Conservation (phyloP, 2,113 vertebrate species). For the Psephotus haematonotus region DNA sequence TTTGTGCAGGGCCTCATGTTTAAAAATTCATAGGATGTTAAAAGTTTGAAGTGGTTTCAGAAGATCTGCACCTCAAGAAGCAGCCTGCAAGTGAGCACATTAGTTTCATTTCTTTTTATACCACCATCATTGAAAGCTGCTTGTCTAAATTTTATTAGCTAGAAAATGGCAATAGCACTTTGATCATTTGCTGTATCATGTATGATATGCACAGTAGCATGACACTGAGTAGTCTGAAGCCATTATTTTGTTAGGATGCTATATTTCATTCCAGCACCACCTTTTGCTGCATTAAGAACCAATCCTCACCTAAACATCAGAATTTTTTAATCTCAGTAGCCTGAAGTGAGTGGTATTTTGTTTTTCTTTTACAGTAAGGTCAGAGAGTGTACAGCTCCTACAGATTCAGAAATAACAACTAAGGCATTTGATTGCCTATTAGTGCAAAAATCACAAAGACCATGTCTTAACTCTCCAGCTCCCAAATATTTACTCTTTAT, state of each 20-base stretch:
- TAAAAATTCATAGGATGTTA: neutral
- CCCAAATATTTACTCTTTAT: neutral
- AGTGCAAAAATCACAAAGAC: neutral
- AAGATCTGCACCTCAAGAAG: neutral
- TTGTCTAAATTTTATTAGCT: neutral
- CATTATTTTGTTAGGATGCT: neutral
- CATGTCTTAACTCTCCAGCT: neutral
- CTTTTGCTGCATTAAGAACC: neutral
- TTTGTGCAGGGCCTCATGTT: neutral
- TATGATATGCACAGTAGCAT: neutral
- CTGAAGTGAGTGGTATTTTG: neutral
- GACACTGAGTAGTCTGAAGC: neutral
- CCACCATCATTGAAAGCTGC: neutral
- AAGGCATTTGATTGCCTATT: neutral
- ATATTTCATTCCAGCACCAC: slow-evolving; percentile 18
- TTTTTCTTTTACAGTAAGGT: slow-evolving; percentile 19
- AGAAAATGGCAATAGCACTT: neutral
- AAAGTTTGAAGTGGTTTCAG: slow-evolving; percentile 5
- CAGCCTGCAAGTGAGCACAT: neutral
- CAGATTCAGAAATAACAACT: slow-evolving; percentile 26
- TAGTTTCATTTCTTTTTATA: neutral
- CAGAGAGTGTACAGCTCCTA: neutral
- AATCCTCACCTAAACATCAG: neutral
- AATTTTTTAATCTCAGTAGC: neutral
- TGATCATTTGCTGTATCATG: neutral